phyloP scores from a whole-genome alignment of 2,113 vertebrate species.

The Plecturocebus donacophilus region DNA sequence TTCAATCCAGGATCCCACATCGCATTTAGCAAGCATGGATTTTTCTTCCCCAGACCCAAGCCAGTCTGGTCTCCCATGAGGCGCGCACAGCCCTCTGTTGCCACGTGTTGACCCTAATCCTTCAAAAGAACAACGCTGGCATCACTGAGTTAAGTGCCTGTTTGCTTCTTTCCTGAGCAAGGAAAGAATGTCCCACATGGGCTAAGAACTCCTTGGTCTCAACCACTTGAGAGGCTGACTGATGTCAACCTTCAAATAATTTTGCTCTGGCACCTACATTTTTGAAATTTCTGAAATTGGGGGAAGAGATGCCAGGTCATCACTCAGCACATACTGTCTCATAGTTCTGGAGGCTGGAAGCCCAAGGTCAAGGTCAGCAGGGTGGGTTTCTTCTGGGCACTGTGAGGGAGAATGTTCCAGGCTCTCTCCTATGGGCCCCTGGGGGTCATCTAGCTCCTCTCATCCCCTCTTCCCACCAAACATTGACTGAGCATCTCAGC shows the following conservation, averaged over 20 bases:
- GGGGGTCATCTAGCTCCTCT: too few species aligned
- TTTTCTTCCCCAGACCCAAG: background rate
- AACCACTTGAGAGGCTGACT: background rate
- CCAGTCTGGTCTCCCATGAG: background rate
- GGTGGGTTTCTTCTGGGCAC: background rate
- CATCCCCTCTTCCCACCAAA: too few species aligned
- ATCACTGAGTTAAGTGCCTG: rapidly evolving
- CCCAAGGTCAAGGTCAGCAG: background rate
- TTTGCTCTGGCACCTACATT: background rate
- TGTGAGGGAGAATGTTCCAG: background rate
- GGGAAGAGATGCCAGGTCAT: background rate
- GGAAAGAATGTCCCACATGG: background rate
- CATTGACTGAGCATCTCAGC: too few species aligned
- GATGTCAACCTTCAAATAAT: background rate
- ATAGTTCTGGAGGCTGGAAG: background rate
- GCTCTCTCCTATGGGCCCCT: background rate
- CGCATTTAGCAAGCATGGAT: background rate
- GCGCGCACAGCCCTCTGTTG: rapidly evolving
- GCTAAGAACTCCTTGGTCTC: background rate
- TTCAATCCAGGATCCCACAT: background rate
- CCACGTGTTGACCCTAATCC: background rate
- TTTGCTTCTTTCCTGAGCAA: background rate
- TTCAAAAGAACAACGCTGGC: background rate
- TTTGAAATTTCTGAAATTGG: background rate
- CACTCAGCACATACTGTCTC: background rate